Evolutionary conservation across 2,888 invertebrate genomes (phyloP).

Genomic region (Aricia artaxerxes): DNA sequence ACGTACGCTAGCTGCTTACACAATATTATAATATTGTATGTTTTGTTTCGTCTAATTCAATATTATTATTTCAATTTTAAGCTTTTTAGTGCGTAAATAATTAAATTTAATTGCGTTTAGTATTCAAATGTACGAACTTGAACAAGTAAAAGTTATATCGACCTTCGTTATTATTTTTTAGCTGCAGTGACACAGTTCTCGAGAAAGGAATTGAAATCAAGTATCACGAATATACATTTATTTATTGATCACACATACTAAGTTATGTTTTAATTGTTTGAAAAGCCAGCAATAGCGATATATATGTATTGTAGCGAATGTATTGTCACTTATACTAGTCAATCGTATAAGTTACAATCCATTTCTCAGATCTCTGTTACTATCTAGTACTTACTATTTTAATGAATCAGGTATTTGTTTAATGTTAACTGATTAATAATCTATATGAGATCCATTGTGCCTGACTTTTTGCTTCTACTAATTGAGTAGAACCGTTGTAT

Average conservation of each 20-base stretch:
- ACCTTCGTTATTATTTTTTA: constrained; percentile 4
- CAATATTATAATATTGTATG: too few relatives aligned
- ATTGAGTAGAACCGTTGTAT: constrained; percentile 7
- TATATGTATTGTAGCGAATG: too few relatives aligned
- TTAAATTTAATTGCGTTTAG: background rate
- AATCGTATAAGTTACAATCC: background rate
- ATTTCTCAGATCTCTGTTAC: background rate
- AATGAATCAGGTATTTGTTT: background rate
- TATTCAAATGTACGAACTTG: background rate
- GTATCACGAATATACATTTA: background rate
- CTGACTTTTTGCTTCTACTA: background rate
- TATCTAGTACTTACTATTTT: constrained; percentile 2
- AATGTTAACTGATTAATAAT: background rate
- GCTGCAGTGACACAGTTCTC: background rate
- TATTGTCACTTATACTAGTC: too few relatives aligned
- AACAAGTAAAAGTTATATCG: background rate
- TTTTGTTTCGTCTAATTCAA: too few relatives aligned
- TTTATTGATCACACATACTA: too few relatives aligned
- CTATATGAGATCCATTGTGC: background rate
- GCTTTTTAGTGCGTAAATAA: too few relatives aligned
- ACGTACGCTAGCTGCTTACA: too few relatives aligned
- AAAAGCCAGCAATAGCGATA: too few relatives aligned
- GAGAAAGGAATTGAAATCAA: background rate
- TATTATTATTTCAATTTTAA: too few relatives aligned
- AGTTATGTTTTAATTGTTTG: too few relatives aligned